phyloP scores from a whole-genome alignment of 2,797 vertebrate species.

The Sphenodon punctatus region DNA sequence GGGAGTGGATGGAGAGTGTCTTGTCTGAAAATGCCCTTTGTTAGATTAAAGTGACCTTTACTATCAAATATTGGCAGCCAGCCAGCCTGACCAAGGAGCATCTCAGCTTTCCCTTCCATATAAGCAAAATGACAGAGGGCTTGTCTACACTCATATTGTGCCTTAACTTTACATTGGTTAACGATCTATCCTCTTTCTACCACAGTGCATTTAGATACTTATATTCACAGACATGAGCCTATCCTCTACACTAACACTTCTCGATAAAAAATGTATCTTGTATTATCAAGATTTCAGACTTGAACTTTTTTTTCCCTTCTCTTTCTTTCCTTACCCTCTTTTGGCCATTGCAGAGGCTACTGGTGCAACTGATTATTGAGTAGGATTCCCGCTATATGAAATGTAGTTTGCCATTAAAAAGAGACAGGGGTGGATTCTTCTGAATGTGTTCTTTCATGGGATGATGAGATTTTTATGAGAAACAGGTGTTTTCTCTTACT shows the following conservation, averaged over 20 bases:
- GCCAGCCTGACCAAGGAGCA: no score
- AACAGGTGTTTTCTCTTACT: background rate
- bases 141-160: no score
- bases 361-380: background rate
- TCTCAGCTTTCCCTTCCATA: no score
- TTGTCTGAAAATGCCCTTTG: no score
- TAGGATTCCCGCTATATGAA: background rate
- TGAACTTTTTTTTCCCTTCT: background rate
- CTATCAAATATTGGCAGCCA: no score
- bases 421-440: background rate
- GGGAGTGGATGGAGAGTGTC: no score
- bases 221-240: background rate
- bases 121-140: no score
- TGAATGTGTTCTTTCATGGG: background rate
- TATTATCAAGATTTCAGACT: background rate
- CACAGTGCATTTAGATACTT: fast-evolving
- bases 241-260: background rate
- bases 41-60: no score
- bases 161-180: no score
- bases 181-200: background rate
- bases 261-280: background rate
- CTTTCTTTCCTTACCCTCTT: no score
- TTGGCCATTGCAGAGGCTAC: fast-evolving
- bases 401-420: fast-evolving
- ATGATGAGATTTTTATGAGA: background rate